phyloP scores from a whole-genome alignment of 1,140 invertebrate species.

The Chironomus tepperi region DNA sequence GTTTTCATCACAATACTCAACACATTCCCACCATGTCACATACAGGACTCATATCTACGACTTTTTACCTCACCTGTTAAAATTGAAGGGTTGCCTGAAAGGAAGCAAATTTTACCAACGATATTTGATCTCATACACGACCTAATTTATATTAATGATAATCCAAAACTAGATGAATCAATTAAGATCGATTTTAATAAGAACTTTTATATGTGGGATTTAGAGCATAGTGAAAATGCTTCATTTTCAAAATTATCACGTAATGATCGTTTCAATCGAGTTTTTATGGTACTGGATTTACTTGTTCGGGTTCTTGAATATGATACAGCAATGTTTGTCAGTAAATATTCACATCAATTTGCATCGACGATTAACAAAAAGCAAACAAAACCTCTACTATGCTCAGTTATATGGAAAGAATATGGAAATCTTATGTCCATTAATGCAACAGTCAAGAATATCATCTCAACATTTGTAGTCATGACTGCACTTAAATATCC shows the following conservation, averaged over 20 bases:
- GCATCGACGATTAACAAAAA: neutral
- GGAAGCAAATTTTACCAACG: neutral
- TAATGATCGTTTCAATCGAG: neutral
- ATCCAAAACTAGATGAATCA: neutral
- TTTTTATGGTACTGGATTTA: neutral
- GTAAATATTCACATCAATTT: neutral
- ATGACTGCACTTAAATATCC: slow-evolving; percentile 6
- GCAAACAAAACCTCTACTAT: neutral
- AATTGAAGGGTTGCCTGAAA: neutral
- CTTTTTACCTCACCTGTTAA: neutral
- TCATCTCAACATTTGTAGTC: neutral
- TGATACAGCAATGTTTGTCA: neutral
- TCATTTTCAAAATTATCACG: neutral
- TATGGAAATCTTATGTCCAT: neutral
- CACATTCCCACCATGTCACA: neutral
- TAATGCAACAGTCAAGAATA: neutral
- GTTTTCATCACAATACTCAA: neutral
- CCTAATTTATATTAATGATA: neutral
- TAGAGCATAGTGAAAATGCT: neutral
- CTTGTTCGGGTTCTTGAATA: neutral
- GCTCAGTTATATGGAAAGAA: neutral
- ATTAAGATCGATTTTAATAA: neutral
- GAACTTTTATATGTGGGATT: neutral
- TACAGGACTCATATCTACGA: neutral
- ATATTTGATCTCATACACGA: neutral